Conservation (phyloP, 1,140 invertebrate species). For the Drosophila lowei region DNA sequence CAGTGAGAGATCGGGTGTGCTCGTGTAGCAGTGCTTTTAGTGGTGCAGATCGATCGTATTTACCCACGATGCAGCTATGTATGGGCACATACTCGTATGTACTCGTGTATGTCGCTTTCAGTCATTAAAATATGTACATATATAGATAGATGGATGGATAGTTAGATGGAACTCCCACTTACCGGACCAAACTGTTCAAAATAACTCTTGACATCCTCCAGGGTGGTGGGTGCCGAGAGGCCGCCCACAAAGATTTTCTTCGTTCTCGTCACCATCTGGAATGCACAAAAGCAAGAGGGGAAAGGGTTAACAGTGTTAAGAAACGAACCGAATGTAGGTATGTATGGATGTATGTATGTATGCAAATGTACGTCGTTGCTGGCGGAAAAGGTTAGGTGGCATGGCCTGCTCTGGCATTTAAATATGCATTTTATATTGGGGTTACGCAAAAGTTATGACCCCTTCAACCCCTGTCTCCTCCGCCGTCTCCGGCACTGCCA, state of each 20-base stretch:
- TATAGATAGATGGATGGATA: not conserved
- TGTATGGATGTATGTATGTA: too few relatives aligned
- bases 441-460: conserved; percentile 63
- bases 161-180: conserved; percentile 84
- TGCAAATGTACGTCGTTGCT: conserved; percentile 12
- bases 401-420: conserved; percentile 58
- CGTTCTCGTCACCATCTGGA: conserved; percentile 99
- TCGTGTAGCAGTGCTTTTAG: too few relatives aligned
- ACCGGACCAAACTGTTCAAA: conserved; percentile 99
- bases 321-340: too few relatives aligned
- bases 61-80: too few relatives aligned
- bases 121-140: too few relatives aligned
- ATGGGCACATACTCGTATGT: too few relatives aligned
- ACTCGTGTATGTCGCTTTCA: too few relatives aligned
- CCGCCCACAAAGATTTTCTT: conserved; percentile 99
- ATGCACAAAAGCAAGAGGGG: conserved; percentile 9
- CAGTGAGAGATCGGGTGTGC: too few relatives aligned
- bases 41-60: too few relatives aligned
- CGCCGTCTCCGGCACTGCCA: too few relatives aligned
- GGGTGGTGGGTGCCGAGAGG: conserved; percentile 98
- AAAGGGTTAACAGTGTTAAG: conserved; percentile 1
- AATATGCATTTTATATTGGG: conserved; percentile 69
- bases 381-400: conserved; percentile 57
- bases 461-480: not conserved
- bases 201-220: conserved; percentile 99